Conservation (phyloP, 1,140 invertebrate species). For the Mactra quadrangularis region DNA sequence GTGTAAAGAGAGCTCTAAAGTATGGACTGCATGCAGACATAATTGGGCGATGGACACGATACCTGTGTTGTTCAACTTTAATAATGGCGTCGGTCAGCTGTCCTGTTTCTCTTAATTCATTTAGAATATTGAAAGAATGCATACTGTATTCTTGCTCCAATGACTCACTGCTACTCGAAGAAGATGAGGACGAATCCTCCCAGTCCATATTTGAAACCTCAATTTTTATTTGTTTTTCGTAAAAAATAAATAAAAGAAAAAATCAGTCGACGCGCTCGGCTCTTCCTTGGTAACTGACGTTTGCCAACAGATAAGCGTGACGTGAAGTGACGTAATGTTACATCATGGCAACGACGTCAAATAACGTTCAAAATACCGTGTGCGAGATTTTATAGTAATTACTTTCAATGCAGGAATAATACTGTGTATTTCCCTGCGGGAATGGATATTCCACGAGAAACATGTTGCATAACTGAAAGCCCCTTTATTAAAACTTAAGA, state of each 20-base stretch:
- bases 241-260: background rate
- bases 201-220: conserved; percentile 30
- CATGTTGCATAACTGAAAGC: too few relatives aligned
- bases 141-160: conserved; percentile 60
- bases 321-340: conserved; percentile 36
- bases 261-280: background rate
- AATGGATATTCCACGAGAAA: too few relatives aligned
- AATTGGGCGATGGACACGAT: conserved; percentile 93
- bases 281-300: background rate
- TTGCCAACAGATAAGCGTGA: conserved; percentile 20
- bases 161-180: background rate
- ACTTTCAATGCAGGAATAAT: too few relatives aligned
- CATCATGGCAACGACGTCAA: conserved; percentile 38
- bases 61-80: conserved; percentile 90
- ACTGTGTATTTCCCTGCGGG: too few relatives aligned
- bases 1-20: too few relatives aligned
- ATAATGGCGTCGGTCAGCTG: conserved; percentile 93
- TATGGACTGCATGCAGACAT: conserved; percentile 87
- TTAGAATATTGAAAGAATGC: conserved; percentile 66
- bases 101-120: conserved; percentile 86
- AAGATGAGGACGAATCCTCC: conserved; percentile 22
- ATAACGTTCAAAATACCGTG: too few relatives aligned
- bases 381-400: too few relatives aligned
- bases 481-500: too few relatives aligned
- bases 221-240: background rate